These are phyloP conservation scores for Cinara cedri DNA, from an alignment of 2,888 invertebrate species.

Conservation along the genomic window DNA sequence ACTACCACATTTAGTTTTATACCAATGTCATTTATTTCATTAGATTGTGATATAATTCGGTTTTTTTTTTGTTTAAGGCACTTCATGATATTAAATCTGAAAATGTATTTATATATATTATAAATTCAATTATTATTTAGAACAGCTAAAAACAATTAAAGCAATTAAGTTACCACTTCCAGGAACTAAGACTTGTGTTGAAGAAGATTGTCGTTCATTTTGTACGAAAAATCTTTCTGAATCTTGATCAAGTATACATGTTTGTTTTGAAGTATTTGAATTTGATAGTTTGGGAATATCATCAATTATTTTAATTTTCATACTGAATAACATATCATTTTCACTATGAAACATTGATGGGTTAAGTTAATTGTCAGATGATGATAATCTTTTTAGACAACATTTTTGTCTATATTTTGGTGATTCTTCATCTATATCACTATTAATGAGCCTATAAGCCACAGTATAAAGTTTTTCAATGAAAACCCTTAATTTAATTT, in stretches of 20 bases:
- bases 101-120: neutral
- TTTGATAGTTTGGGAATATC: conserved; percentile 7
- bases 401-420: conserved; percentile 1
- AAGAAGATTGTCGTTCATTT: neutral
- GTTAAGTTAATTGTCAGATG: neutral
- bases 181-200: conserved; percentile 4
- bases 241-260: neutral
- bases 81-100: conserved; percentile 5
- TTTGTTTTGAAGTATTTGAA: neutral
- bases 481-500: too few relatives aligned
- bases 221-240: neutral
- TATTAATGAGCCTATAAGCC: too few relatives aligned
- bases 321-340: neutral
- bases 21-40: neutral
- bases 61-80: neutral
- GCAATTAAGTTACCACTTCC: neutral
- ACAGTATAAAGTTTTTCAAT: too few relatives aligned
- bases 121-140: neutral
- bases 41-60: neutral
- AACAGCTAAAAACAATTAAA: neutral
- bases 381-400: neutral
- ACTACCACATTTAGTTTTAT: neutral
- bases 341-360: neutral
- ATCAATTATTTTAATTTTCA: conserved; percentile 3
- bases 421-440: neutral